These are phyloP conservation scores for Aproaerema taeniolella DNA, from an alignment of 2,888 invertebrate genomes.

Conservation along the genomic window DNA sequence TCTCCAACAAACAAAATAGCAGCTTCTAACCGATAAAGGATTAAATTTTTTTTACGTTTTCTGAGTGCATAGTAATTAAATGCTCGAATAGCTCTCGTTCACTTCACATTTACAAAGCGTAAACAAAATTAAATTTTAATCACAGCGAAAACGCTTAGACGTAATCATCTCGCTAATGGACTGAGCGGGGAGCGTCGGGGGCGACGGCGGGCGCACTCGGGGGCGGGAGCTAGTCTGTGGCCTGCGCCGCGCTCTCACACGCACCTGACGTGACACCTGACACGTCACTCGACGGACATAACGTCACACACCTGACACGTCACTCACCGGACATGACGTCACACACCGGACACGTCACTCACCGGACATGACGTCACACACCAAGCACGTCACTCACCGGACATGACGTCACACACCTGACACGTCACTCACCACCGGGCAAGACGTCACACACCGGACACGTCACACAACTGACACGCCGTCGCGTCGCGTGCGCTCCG, in stretches of 20 bases:
- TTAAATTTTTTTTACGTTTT: conserved; percentile 26
- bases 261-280: background rate
- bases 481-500: too few species aligned
- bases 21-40: conserved; percentile 16
- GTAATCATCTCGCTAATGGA: conserved; percentile 8
- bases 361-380: too few species aligned
- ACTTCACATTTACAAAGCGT: conserved; percentile 33
- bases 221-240: background rate
- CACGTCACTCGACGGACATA: background rate
- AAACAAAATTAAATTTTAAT: conserved; percentile 29
- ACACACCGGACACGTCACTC: too few species aligned
- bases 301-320: background rate
- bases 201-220: too few species aligned
- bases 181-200: conserved; percentile 7
- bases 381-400: too few species aligned
- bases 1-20: conserved; percentile 35
- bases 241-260: background rate
- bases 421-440: too few species aligned
- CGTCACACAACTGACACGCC: too few species aligned
- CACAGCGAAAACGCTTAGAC: conserved; percentile 34
- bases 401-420: too few species aligned
- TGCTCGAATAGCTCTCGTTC: conserved; percentile 33
- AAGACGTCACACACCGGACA: too few species aligned
- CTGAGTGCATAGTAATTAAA: conserved; percentile 45
- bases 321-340: too few species aligned